These are phyloP conservation scores for Oxygymnocypris stewartii DNA, from an alignment of 2,113 vertebrate species.

Conservation along the genomic window DNA sequence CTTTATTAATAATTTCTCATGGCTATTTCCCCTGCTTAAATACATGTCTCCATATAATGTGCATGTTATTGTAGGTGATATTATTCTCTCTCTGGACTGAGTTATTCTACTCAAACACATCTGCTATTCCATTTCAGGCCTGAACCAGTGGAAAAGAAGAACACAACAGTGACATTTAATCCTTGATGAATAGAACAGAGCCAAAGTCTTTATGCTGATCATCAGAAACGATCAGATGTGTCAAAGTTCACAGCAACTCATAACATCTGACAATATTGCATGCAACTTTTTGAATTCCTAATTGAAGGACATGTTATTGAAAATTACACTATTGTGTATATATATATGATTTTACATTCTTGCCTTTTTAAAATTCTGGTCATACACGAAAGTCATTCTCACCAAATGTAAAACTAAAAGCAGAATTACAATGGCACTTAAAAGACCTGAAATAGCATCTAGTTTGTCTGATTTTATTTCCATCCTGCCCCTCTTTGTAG, in stretches of 20 bases:
- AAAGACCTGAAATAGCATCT: background rate
- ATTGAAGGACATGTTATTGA: background rate
- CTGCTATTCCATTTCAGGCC: background rate
- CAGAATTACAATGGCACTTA: background rate
- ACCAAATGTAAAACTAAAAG: background rate
- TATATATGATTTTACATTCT: background rate
- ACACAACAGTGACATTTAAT: background rate
- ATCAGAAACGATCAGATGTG: background rate
- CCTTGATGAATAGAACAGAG: background rate
- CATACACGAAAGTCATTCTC: background rate
- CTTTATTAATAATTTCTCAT: conserved; percentile 95
- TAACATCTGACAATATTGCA: background rate
- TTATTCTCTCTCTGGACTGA: background rate
- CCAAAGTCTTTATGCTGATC: background rate
- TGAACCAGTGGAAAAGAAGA: background rate
- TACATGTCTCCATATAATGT: conserved; percentile 64
- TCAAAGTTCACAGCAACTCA: background rate
- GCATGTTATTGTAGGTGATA: conserved; percentile 28
- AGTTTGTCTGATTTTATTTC: background rate
- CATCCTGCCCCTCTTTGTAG: conserved; percentile 3
- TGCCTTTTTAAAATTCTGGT: background rate
- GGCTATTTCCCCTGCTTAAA: conserved; percentile 83
- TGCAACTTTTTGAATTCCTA: background rate
- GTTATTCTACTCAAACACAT: background rate
- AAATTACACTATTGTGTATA: background rate